Base-by-base conservation (phyloP, 2,888 invertebrate genomes). In the Sialis lutaria region DNA sequence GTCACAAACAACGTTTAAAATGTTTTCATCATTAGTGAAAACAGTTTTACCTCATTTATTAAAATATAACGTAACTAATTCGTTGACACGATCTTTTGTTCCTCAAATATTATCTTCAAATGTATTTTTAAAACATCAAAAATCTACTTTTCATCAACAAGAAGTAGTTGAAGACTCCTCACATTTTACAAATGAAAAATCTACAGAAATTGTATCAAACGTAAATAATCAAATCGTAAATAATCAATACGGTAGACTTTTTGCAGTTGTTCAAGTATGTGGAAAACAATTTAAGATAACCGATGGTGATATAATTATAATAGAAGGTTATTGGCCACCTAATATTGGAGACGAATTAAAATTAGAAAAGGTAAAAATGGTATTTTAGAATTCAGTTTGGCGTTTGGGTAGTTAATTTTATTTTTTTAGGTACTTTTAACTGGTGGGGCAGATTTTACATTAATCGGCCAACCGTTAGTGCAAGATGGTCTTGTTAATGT, bases 211-310 rank as follows among this genome's bases (percentile, higher is more conserved):
- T 22, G 22, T 22, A 22, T 22, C 22, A 22, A 22, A 22, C 22
- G 22, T 22, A 22, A 22, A 22, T 22, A 22, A 22, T 22, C 22
- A 22, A 22, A 22, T 22, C 22, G 22, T 22, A 22, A 22, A 22
- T 2, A 22, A 22, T 22, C 22, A 22, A 22, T 22, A 22, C 22
- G 78, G 81, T 5, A 67, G 85, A 37, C 68, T 81, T 51, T 92
- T 91, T 65, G 91, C 91, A 0, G 75, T 91, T 1, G 73, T 92
- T 1, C 82, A 88, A 55, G 55, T 91, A 12, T 70, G 79, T 50
- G 89, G 89, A 8, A 86, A 82, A 63, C 91, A 91, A 58, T 86
- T 81, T 65, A 82, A 88, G 64, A 72, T 92, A 0, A 88, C 89
- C 0, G 72, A 79, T 49, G 88, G 84, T n/a, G 92, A 92, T 64